Percentiles rank a stretch among this genome's conserved stretches.
Conservation (phyloP, 2,113 vertebrate species). For the Myocastor coypus region DNA sequence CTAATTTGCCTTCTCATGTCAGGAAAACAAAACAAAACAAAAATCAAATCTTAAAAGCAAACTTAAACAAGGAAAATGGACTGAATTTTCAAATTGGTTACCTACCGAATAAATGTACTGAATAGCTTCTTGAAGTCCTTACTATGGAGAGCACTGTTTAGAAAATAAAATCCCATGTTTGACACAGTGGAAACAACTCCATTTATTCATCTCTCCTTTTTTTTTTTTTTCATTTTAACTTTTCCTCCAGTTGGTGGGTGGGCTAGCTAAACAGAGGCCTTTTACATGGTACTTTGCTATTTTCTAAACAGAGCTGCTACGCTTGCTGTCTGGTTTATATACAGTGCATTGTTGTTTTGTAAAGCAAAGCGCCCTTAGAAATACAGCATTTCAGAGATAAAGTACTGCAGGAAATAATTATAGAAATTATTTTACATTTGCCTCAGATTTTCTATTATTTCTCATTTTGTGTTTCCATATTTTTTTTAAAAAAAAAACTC, state of each 20-base stretch:
- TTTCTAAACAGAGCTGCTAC: constrained; percentile 89
- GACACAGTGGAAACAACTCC: constrained; percentile 84
- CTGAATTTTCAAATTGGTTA: constrained; percentile 14
- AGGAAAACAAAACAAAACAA: neutral
- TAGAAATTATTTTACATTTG: constrained; percentile 77
- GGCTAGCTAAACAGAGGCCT: constrained; percentile 88
- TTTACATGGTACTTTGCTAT: constrained; percentile 88
- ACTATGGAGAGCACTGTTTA: constrained; percentile 42
- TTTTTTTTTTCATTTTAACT: constrained; percentile 74
- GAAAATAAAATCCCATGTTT: constrained; percentile 77
- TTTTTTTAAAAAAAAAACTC: constrained; percentile 83
- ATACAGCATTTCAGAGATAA: constrained; percentile 83
- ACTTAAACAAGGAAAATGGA: neutral
- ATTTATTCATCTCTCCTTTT: constrained; percentile 78
- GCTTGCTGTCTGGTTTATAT: constrained; percentile 88
- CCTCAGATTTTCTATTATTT: constrained; percentile 73
- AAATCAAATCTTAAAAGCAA: neutral
- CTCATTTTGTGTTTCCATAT: constrained; percentile 75
- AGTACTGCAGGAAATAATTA: constrained; percentile 82
- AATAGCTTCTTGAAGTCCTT: constrained; percentile 17
- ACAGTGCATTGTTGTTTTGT: constrained; percentile 82
- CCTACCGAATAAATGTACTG: neutral
- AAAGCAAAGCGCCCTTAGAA: constrained; percentile 82
- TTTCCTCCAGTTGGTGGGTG: constrained; percentile 85
- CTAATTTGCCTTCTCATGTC: neutral